Conservation (phyloP, 2,888 invertebrate genomes). For the Thymelicus acteon region DNA sequence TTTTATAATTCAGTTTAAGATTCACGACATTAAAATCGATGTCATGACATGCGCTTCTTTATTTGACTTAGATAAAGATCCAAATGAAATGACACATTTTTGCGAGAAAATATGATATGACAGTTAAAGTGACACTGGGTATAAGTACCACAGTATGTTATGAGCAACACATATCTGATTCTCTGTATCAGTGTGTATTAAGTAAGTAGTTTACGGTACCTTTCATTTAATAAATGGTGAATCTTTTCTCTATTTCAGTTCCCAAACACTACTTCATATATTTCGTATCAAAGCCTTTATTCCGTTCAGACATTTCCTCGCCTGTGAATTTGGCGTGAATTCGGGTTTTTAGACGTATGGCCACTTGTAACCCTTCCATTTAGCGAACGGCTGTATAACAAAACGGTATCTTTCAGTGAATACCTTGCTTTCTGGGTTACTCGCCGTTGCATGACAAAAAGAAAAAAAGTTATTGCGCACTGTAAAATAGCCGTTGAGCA, state of each 20-base stretch:
- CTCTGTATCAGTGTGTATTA: too few species aligned
- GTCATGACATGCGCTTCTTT: too few species aligned
- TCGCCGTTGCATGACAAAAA: conserved; percentile 37
- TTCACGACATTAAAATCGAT: too few species aligned
- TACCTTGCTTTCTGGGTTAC: conserved; percentile 36
- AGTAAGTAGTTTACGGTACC: too few species aligned
- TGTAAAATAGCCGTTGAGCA: conserved; percentile 31
- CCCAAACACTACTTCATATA: not conserved
- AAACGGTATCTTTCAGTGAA: conserved; percentile 38
- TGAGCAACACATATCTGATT: too few species aligned
- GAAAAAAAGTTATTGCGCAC: conserved; percentile 30
- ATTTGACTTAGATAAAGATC: too few species aligned
- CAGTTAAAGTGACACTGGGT: too few species aligned
- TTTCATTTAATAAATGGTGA: too few species aligned
- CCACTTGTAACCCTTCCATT: conserved; percentile 37
- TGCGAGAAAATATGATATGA: too few species aligned
- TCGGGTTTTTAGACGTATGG: conserved; percentile 25
- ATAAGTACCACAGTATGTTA: too few species aligned
- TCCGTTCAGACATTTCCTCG: conserved; percentile 16
- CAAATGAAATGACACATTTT: too few species aligned
- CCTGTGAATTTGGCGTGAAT: conserved; percentile 27
- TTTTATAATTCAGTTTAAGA: too few species aligned
- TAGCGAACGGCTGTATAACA: conserved; percentile 28
- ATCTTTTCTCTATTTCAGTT: not conserved
- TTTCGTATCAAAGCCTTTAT: not conserved